Percentiles rank a stretch among this genome's conserved stretches.
Conservation (phyloP, 2,888 invertebrate species). For the Anthophora plumipes region DNA sequence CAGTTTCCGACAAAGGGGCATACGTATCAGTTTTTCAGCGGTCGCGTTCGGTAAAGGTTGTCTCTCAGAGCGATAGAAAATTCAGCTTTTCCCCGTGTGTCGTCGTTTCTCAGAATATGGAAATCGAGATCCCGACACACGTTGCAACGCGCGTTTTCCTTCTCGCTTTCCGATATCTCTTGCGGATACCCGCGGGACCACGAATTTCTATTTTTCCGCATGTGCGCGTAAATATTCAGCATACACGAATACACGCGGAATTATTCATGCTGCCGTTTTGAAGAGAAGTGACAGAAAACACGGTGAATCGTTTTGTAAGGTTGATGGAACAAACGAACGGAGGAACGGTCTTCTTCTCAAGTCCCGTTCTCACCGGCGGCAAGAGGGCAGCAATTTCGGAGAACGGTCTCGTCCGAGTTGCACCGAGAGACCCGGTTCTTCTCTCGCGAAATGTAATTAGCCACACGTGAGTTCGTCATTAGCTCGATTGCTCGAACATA, state of each 20-base stretch:
- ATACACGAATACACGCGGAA: conserved; percentile 12
- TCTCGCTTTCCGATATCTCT: neutral
- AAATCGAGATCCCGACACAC: conserved; percentile 19
- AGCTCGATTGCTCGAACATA: conserved; percentile 51
- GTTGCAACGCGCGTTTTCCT: neutral
- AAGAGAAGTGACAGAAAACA: neutral
- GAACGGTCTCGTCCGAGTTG: conserved; percentile 9
- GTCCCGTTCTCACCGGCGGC: neutral
- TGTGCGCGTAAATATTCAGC: conserved; percentile 35
- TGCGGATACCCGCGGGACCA: neutral
- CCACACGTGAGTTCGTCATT: conserved; percentile 59
- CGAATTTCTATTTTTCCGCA: conserved; percentile 41
- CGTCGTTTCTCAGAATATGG: conserved; percentile 12
- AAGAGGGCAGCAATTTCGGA: neutral
- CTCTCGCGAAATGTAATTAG: conserved; percentile 44
- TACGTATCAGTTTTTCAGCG: neutral
- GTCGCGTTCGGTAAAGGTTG: neutral
- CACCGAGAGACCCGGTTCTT: neutral
- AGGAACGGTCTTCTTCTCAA: no score
- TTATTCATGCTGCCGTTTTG: conserved; percentile 41
- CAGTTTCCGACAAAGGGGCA: neutral
- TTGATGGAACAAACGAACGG: neutral
- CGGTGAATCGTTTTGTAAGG: neutral
- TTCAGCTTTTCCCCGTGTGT: neutral
- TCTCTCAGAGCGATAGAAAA: neutral